A percentile compares a stretch with the other conserved stretches of the same genome.
Evolutionary conservation across 2,797 vertebrate genomes (phyloP).

Genomic region (Arrhamphus sclerolepis): DNA sequence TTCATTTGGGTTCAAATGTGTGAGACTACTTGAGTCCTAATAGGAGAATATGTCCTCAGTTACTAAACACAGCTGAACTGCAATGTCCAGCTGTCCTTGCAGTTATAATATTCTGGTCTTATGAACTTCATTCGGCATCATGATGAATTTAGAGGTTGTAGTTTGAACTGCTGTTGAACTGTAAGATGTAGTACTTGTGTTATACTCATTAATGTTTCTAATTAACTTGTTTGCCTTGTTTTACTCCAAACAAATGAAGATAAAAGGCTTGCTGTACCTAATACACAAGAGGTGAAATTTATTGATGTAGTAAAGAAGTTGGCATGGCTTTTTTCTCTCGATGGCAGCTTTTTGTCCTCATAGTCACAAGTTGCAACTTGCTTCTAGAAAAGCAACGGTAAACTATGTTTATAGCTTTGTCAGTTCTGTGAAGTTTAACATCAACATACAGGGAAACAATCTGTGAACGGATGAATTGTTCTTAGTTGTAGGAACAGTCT

Average conservation of each 20-base stretch:
- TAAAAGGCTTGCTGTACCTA: neutral
- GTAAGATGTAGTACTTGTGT: neutral
- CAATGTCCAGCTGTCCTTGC: too few species aligned
- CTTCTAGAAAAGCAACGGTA: too few species aligned
- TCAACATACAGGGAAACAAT: too few species aligned
- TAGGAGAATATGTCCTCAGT: too few species aligned
- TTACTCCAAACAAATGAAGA: neutral
- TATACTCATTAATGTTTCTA: neutral
- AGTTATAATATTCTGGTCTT: neutral
- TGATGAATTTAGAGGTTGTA: neutral
- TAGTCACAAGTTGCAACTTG: too few species aligned
- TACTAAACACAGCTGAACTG: neutral
- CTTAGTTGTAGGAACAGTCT: neutral
- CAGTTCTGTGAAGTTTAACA: neutral
- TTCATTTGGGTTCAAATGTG: too few species aligned
- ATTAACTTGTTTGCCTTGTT: neutral
- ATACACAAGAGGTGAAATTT: neutral
- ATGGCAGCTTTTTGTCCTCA: neutral
- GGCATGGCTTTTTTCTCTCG: neutral
- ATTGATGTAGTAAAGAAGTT: too few species aligned
- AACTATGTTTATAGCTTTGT: too few species aligned
- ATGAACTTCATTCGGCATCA: neutral
- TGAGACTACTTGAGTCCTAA: too few species aligned
- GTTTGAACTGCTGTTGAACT: neutral
- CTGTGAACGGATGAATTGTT: neutral